Percentiles rank a stretch among this genome's conserved stretches.
These are phyloP conservation scores for Scaptomyza cyrtandrae DNA, from an alignment of 2,888 invertebrate species.

Conservation along the genomic window DNA sequence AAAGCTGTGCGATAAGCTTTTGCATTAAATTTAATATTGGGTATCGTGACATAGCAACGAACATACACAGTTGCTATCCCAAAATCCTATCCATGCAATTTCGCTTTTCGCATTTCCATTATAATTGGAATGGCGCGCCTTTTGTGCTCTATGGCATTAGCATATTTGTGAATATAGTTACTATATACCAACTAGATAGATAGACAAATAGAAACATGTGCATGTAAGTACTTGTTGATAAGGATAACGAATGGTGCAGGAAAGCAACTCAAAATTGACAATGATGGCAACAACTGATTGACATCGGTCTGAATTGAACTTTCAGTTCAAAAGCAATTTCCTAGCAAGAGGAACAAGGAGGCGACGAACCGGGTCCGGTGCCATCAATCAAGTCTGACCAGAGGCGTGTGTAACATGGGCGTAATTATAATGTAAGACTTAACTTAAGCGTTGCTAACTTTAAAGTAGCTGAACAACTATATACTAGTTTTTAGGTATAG, in stretches of 20 bases:
- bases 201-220: constrained; percentile 1
- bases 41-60: too few relatives aligned
- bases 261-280: constrained; percentile 48
- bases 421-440: background rate
- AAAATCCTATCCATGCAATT: constrained; percentile 42
- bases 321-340: constrained; percentile 20
- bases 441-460: background rate
- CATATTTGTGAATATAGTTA: constrained; percentile 51
- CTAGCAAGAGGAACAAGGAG: too few relatives aligned
- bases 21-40: constrained; percentile 9
- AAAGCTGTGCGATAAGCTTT: constrained; percentile 12
- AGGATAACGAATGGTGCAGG: constrained; percentile 13
- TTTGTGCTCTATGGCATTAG: constrained; percentile 46
- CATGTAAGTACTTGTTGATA: constrained; percentile 12
- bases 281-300: constrained; percentile 66
- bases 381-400: constrained; percentile 38
- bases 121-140: constrained; percentile 62
- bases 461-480: background rate
- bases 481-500: too few relatives aligned
- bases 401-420: constrained; percentile 10
- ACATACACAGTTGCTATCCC: constrained; percentile 25
- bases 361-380: background rate
- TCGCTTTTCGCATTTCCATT: constrained; percentile 63
- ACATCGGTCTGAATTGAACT: constrained; percentile 48
- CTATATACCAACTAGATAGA: constrained; percentile 13